A percentile compares a stretch with the other conserved stretches of the same genome.
These are phyloP conservation scores for Poecile atricapillus DNA, from an alignment of 2,113 vertebrate species.

Conservation along the genomic window DNA sequence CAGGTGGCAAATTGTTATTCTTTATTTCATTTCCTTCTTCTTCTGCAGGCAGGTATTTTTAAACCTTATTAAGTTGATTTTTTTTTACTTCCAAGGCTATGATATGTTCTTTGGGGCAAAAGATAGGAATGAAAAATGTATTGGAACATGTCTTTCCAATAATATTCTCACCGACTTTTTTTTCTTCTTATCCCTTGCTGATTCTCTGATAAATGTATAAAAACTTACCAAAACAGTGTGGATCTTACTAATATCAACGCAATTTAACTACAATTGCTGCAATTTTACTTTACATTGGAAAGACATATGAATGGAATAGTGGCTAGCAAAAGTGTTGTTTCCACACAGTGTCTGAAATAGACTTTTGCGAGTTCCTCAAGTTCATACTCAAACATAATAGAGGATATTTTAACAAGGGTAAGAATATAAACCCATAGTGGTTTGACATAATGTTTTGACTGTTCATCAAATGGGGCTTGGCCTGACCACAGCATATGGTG, in stretches of 20 bases:
- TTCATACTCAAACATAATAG: background rate
- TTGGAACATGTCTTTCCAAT: background rate
- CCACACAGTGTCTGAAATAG: background rate
- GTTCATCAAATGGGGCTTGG: background rate
- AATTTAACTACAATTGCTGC: background rate
- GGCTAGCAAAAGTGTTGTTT: background rate
- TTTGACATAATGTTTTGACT: background rate
- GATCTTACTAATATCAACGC: background rate
- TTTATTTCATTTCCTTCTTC: slow-evolving; percentile 16
- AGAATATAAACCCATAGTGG: background rate
- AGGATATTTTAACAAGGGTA: background rate
- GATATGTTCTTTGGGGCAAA: background rate
- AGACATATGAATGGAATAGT: background rate
- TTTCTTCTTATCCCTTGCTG: background rate
- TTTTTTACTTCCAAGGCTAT: background rate
- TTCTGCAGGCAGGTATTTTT: background rate
- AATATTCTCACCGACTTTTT: background rate
- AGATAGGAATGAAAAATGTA: background rate
- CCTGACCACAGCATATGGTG: rapidly evolving
- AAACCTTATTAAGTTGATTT: background rate
- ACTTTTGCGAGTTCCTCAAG: background rate
- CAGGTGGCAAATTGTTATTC: background rate
- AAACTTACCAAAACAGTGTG: rapidly evolving
- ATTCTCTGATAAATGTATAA: background rate
- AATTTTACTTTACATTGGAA: background rate